Evolutionary conservation across 2,797 vertebrate species (phyloP).

Genomic region (Micropoecilia bifurca): DNA sequence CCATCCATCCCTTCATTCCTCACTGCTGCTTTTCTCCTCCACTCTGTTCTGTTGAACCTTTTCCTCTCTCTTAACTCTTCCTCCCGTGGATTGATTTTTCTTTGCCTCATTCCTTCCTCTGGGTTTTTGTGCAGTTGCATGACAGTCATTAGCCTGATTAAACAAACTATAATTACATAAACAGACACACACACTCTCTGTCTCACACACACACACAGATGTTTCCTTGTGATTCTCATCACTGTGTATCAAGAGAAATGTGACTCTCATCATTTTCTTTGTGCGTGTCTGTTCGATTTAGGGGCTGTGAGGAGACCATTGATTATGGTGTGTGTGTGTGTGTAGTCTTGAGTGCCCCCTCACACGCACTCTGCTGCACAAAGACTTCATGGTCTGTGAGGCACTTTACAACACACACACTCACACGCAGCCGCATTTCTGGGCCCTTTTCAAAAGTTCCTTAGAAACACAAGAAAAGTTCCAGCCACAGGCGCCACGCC

Average conservation of each 20-base stretch:
- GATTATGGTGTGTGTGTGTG: slow-evolving; percentile 67
- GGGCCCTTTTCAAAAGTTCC: slow-evolving; percentile 83
- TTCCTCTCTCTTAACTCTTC: slow-evolving; percentile 22
- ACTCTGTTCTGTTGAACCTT: slow-evolving; percentile 28
- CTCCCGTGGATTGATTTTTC: slow-evolving; percentile 40
- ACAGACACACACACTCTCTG: slow-evolving; percentile 6
- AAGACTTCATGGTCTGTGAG: slow-evolving; percentile 70
- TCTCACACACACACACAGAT: slow-evolving; percentile 24
- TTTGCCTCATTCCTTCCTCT: slow-evolving; percentile 22
- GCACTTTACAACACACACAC: slow-evolving; percentile 47
- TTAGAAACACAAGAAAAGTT: slow-evolving; percentile 87
- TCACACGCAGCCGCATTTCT: slow-evolving; percentile 76
- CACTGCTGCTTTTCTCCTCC: slow-evolving; percentile 5
- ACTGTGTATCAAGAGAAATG: slow-evolving; percentile 54
- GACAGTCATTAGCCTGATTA: slow-evolving; percentile 71
- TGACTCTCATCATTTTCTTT: slow-evolving; percentile 64
- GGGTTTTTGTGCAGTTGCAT: slow-evolving; percentile 51
- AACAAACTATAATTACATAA: slow-evolving; percentile 61
- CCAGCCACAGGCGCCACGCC: slow-evolving; percentile 82
- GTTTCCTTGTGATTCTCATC: slow-evolving; percentile 63
- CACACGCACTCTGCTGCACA: slow-evolving; percentile 58
- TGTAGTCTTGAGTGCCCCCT: slow-evolving; percentile 54
- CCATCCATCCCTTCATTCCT: slow-evolving; percentile 34
- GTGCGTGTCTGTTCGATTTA: slow-evolving; percentile 47
- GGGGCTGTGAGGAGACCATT: slow-evolving; percentile 64